Evolutionary conservation across 2,888 invertebrate genomes (phyloP), one percentile per base, ranked within the genome.

Genomic region (Anaspis maculata): DNA sequence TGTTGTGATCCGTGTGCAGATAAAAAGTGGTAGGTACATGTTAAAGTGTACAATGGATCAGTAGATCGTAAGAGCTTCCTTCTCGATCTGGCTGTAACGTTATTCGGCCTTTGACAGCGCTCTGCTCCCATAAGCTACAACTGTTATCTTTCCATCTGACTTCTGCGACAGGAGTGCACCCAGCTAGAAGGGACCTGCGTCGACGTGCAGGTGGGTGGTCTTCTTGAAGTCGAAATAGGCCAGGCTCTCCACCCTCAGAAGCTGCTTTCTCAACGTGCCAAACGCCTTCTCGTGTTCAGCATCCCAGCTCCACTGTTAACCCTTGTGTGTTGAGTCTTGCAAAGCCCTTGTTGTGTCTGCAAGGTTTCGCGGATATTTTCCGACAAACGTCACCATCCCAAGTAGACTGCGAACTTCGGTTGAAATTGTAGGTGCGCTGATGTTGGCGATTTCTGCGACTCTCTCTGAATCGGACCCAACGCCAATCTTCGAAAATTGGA

Each of bases 251-350:
- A n/a, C n/a, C n/a, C n/a, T n/a, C n/a, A n/a, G n/a, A n/a, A 10
- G 7, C 13, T 30, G 9, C 2, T 6, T 26, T 32, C 41, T 44
- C 13, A 33, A 10, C 14, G 12, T 26, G 10, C 25, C 19, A 22
- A 39, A 27, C 21, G 16, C 27, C 19, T 12, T 15, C 23, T 39
- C 14, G 32, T 24, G 19, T 27, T 30, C 14, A 27, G 16, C 30
- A 15, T n/a, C 48, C 74, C 3, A 65, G 66, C 23, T 67, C 73
- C 6, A 75, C 75, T 52, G 72, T 72, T 12, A n/a, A 15, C 31
- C 26, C 15, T 35, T 39, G 13, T 25, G n/a, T 13, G 3, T 27
- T 15, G 35, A 10, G 13, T 35, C n/a, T 22, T 31, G 21, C 14
- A 39, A 3, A 3, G 9, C 7, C n/a, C 15, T 22, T 13, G 39